Conservation (phyloP, 2,797 vertebrate genomes). For the Echiichthys vipera region DNA sequence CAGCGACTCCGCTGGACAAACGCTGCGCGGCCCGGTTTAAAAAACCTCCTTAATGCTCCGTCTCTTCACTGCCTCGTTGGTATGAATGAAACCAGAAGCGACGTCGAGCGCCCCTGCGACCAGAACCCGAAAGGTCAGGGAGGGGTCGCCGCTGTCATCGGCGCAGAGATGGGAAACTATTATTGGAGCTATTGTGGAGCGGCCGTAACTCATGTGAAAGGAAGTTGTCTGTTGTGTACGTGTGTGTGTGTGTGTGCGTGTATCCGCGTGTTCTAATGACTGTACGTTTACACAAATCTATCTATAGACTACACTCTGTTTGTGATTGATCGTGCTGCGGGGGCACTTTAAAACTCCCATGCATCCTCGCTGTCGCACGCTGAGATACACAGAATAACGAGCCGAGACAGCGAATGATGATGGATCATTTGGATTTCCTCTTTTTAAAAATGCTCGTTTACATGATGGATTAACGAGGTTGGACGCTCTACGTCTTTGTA, state of each 20-base stretch:
- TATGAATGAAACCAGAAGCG: constrained; percentile 65
- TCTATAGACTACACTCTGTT: constrained; percentile 61
- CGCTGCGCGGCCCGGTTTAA: neutral
- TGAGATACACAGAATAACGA: constrained; percentile 48
- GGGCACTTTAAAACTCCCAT: constrained; percentile 62
- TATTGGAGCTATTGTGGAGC: constrained; percentile 75
- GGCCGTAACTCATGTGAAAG: constrained; percentile 70
- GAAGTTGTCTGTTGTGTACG: constrained; percentile 70
- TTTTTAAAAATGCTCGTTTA: neutral
- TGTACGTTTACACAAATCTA: constrained; percentile 70
- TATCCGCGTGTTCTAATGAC: constrained; percentile 51
- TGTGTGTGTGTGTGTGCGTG: constrained; percentile 47
- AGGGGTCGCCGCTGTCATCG: constrained; percentile 54
- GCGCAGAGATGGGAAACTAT: constrained; percentile 74
- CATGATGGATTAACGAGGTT: constrained; percentile 6
- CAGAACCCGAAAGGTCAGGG: constrained; percentile 56
- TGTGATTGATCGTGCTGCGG: constrained; percentile 56
- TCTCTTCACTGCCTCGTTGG: constrained; percentile 42
- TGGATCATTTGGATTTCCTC: neutral
- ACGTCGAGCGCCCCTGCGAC: neutral
- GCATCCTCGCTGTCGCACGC: constrained; percentile 35
- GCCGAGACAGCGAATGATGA: constrained; percentile 41
- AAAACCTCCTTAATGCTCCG: constrained; percentile 6
- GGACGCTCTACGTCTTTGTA: constrained; percentile 2
- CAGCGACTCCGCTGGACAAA: constrained; percentile 21